phyloP scores from a whole-genome alignment of 2,797 vertebrate species.

The Crotalus adamanteus region DNA sequence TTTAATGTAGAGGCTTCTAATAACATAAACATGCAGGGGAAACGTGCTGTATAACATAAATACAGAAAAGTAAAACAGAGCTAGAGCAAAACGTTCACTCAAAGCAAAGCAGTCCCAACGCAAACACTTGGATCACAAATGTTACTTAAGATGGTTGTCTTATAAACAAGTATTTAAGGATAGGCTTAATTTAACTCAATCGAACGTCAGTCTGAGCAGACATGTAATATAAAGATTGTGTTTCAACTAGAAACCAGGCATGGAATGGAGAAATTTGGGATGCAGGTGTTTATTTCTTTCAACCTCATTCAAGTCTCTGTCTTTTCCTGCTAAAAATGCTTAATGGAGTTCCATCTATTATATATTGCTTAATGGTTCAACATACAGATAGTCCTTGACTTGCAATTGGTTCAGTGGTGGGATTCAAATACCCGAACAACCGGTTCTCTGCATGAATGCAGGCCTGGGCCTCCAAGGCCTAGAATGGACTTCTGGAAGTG shows the following conservation, averaged over 20 bases:
- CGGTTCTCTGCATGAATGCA: too few relatives aligned
- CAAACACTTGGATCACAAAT: not conserved
- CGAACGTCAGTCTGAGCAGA: not conserved
- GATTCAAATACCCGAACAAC: too few relatives aligned
- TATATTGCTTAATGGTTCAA: not conserved
- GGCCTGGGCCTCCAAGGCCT: too few relatives aligned
- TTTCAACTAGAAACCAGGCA: not conserved
- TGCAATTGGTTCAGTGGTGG: not conserved
- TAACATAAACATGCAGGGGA: not conserved
- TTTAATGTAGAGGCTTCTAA: not conserved
- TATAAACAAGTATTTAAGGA: not conserved
- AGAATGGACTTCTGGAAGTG: too few relatives aligned
- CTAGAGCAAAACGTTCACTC: not conserved
- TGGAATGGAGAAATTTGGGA: not conserved
- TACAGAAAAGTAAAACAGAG: not conserved
- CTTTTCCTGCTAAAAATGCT: not conserved
- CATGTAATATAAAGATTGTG: not conserved
- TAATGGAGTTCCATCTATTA: not conserved
- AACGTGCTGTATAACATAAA: accelerated
- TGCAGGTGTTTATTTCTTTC: not conserved
- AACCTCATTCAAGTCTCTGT: not conserved
- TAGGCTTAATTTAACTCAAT: not conserved
- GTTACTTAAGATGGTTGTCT: not conserved
- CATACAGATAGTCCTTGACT: not conserved
- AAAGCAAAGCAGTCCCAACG: not conserved